These are phyloP conservation scores for Acrossocheilus fasciatus DNA, from an alignment of 2,797 vertebrate genomes.

Conservation along the genomic window DNA sequence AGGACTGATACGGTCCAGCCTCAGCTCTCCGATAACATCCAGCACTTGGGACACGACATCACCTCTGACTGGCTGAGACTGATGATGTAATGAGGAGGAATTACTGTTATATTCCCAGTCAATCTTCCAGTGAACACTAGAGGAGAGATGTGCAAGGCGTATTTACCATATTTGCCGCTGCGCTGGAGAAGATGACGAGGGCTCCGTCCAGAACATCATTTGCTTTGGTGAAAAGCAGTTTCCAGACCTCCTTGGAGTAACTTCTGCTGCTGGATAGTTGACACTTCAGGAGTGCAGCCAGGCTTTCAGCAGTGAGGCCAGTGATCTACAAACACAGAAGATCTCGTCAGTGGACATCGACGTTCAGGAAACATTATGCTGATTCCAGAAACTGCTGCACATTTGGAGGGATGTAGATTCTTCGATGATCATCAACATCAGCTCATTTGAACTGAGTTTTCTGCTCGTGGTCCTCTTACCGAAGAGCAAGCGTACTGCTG, in stretches of 20 bases:
- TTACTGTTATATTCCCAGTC: not conserved
- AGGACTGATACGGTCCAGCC: conserved; percentile 17
- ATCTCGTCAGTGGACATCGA: not conserved
- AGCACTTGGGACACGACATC: conserved; percentile 11
- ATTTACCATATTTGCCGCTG: conserved; percentile 51
- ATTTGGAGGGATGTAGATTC: not conserved
- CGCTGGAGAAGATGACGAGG: conserved; percentile 67
- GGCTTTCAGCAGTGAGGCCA: conserved; percentile 67
- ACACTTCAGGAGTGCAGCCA: conserved; percentile 73
- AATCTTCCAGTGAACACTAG: not conserved
- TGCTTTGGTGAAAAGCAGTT: conserved; percentile 71
- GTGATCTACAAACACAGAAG: conserved; percentile 8
- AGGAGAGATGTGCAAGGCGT: not conserved
- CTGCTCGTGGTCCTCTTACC: conserved; percentile 58
- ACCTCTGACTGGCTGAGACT: conserved; percentile 30
- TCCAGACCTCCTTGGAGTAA: conserved; percentile 71
- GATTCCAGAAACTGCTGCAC: not conserved
- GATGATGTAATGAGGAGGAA: not conserved
- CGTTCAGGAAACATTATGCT: not conserved
- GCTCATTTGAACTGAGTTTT: no score
- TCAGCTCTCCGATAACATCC: conserved; percentile 53
- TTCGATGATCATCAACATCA: not conserved
- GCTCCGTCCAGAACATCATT: conserved; percentile 67
- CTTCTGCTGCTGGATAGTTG: conserved; percentile 67
- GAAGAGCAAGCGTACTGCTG: conserved; percentile 72